Percentiles rank a stretch among this genome's conserved stretches.
These are phyloP conservation scores for Apis mellifera DNA, from an alignment of 1,140 invertebrate species.

Conservation along the genomic window DNA sequence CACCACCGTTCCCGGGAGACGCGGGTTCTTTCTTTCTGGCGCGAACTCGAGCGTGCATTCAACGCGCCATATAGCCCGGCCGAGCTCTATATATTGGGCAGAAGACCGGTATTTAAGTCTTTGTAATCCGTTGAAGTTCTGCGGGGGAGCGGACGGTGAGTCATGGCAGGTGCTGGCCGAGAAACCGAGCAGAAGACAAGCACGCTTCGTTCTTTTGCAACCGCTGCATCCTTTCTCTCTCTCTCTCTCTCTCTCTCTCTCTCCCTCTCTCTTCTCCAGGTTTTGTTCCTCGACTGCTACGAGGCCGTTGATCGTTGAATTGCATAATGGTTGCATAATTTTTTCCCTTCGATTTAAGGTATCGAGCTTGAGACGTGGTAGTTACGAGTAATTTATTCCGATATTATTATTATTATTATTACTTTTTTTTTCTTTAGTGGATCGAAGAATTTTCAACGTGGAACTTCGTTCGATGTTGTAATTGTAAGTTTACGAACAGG, in stretches of 20 bases:
- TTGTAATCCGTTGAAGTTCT: constrained; percentile 76
- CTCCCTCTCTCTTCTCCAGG: constrained; percentile 33
- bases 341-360: constrained; percentile 1
- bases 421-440: too few species aligned
- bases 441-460: too few species aligned
- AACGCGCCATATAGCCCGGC: constrained; percentile 47
- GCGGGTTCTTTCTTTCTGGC: constrained; percentile 40
- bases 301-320: constrained; percentile 7
- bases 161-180: constrained; percentile 75
- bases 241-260: constrained; percentile 35
- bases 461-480: too few species aligned
- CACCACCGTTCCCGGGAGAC: constrained; percentile 37
- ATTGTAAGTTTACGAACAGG: too few species aligned
- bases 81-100: constrained; percentile 63
- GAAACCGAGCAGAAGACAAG: constrained; percentile 59
- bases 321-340: constrained; percentile 34
- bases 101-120: constrained; percentile 76
- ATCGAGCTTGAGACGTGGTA: not conserved
- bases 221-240: constrained; percentile 41
- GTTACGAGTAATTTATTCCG: not conserved
- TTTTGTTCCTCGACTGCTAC: constrained; percentile 6
- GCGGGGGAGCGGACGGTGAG: constrained; percentile 77
- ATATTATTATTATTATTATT: too few species aligned
- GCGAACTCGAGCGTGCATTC: constrained; percentile 45
- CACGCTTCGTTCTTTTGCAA: constrained; percentile 37